Evolutionary conservation across 2,888 invertebrate species (phyloP), one percentile per base, ranked within the genome.

Genomic region (Erpobdella octoculata): DNA sequence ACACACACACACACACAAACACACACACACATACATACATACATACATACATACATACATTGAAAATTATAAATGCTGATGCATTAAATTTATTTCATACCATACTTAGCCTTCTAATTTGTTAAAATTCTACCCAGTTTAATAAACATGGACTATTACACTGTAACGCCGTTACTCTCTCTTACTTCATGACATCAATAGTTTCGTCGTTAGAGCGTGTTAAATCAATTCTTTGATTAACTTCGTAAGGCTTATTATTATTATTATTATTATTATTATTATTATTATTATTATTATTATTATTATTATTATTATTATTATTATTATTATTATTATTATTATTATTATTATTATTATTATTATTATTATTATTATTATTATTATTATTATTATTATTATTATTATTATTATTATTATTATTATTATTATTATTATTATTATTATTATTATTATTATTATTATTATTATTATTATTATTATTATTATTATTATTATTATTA

Each of bases 401-500:
- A 25, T 25, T 21, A 58, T 25, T 21, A 58, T 25, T 21, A 58
- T 25, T 21, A 58, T 25, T 21, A 58, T 25, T 21, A 58, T 25
- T 21, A 58, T 25, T 21, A 58, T 25, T 21, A 58, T 25, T 21
- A 58, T 25, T 21, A 58, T 25, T 21, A 58, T 25, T 9, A 58
- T 25, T 21, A 58, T 25, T 21, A 58, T 25, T 21, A 58, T 25
- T 21, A 58, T 25, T 21, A 12, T n/a, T 41, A 41, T n/a, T 41
- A 41, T n/a, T 41, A 41, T 12, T 15, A 41, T n/a, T 41, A 41
- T n/a, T 41, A 41, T n/a, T 15, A 41, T n/a, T 41, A 41, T n/a
- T 41, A 41, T n/a, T 41, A 41, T n/a, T 41, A 41, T n/a, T 41
- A 41, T n/a, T 64, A 28, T 33, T 64, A 9, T 64, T 64, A 15